Evolutionary conservation across 2,797 vertebrate genomes (phyloP).

Genomic region (Pangasius sanitwongsei): DNA sequence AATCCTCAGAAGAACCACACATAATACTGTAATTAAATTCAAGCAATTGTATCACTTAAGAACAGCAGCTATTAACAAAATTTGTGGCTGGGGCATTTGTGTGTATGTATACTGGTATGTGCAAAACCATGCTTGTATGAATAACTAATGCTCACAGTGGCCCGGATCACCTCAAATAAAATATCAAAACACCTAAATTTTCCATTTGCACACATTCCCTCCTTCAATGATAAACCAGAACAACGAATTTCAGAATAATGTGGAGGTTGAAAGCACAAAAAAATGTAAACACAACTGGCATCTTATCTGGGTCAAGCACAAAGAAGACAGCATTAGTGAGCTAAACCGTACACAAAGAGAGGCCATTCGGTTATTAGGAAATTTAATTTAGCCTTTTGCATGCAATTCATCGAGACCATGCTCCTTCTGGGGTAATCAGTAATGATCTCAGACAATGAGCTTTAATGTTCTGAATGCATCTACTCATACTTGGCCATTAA

Average conservation of each 20-base stretch:
- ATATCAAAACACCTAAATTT: neutral
- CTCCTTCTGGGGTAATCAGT: conserved; percentile 16
- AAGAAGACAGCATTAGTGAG: conserved; percentile 2
- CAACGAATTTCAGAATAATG: neutral
- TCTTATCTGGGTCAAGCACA: conserved; percentile 22
- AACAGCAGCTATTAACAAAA: neutral
- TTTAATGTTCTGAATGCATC: conserved; percentile 56
- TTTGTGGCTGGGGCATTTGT: neutral
- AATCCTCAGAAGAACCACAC: neutral
- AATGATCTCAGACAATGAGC: conserved; percentile 21
- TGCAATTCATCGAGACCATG: conserved; percentile 14
- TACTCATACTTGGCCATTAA: conserved; percentile 13
- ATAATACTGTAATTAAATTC: conserved; percentile 32
- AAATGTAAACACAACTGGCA: neutral
- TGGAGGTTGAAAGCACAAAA: neutral
- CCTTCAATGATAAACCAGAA: neutral
- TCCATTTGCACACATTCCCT: neutral
- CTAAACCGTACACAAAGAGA: conserved; percentile 7
- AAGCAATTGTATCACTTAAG: neutral
- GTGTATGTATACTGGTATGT: neutral
- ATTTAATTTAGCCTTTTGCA: neutral
- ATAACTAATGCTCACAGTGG: neutral
- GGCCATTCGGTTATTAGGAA: conserved; percentile 16
- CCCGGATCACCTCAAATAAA: neutral
- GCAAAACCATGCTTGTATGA: neutral